A percentile compares a stretch with the other conserved stretches of the same genome.
Conservation (phyloP, 2,113 vertebrate genomes). For the Datnioides undecimradiatus region DNA sequence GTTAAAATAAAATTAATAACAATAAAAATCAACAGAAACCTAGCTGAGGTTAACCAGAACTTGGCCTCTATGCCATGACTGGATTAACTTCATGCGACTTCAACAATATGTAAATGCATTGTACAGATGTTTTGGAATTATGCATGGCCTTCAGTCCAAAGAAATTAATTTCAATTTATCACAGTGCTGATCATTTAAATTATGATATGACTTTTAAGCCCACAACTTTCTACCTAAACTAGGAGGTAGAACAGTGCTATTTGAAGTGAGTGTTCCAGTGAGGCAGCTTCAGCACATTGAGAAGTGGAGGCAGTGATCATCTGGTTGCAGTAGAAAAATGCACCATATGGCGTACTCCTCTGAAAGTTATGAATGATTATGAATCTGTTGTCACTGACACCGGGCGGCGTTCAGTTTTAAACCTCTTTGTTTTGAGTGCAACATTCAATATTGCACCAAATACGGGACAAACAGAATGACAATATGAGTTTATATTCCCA, state of each 20-base stretch:
- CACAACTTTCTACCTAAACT: not conserved
- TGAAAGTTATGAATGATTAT: conserved; percentile 35
- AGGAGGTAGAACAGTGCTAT: not conserved
- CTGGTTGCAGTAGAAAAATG: conserved; percentile 8
- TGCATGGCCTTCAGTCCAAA: not conserved
- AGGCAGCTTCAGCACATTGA: conserved; percentile 7
- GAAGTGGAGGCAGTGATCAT: not conserved
- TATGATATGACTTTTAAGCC: not conserved
- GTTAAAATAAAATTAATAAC: too few species aligned
- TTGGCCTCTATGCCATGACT: too few species aligned
- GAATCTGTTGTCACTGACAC: conserved; percentile 21
- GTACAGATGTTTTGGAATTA: too few species aligned
- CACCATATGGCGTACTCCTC: conserved; percentile 3
- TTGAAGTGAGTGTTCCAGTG: not conserved
- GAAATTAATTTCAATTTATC: not conserved
- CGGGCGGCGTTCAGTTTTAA: conserved; percentile 11
- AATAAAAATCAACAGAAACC: too few species aligned
- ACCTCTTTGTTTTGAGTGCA: conserved; percentile 18
- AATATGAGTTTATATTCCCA: conserved; percentile 1
- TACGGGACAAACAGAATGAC: conserved; percentile 7
- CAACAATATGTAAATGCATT: too few species aligned
- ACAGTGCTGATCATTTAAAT: not conserved
- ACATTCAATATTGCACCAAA: conserved; percentile 6
- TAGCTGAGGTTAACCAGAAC: too few species aligned
- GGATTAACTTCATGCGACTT: too few species aligned